phyloP scores from a whole-genome alignment of 2,113 vertebrate species.

The Phrynosoma platyrhinos region DNA sequence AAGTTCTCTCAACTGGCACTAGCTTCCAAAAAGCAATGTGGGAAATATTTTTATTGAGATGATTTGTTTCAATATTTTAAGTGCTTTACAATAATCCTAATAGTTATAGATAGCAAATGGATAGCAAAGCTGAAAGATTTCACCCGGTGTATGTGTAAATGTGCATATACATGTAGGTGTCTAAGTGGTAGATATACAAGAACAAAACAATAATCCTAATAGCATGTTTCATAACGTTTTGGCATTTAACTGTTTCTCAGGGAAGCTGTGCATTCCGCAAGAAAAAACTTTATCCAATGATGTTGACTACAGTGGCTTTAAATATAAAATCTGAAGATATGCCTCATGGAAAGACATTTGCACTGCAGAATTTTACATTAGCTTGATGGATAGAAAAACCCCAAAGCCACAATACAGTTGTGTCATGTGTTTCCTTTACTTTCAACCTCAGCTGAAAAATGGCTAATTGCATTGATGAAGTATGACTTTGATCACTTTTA shows the following conservation, averaged over 20 bases:
- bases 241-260: conserved; percentile 45
- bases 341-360: conserved; percentile 65
- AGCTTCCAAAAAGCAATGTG: conserved; percentile 64
- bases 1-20: conserved; percentile 59
- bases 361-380: conserved; percentile 62
- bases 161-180: too few species aligned
- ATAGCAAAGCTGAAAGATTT: conserved; percentile 52
- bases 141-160: conserved; percentile 39
- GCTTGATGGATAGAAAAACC: conserved; percentile 54
- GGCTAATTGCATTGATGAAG: conserved; percentile 45
- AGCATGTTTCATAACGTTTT: conserved; percentile 55
- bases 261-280: conserved; percentile 65
- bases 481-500: conserved; percentile 42
- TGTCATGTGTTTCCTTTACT: conserved; percentile 53
- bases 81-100: conserved; percentile 55
- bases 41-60: conserved; percentile 66
- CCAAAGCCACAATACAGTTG: conserved; percentile 50
- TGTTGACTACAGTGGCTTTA: conserved; percentile 62
- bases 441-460: conserved; percentile 52
- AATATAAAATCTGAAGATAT: conserved; percentile 60
- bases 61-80: conserved; percentile 69
- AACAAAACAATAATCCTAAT: conserved; percentile 60
- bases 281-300: conserved; percentile 53
- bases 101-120: conserved; percentile 37
- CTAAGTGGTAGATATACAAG: conserved; percentile 6